Conservation (phyloP, 1,140 invertebrate genomes). For the Acromyrmex echinatior region DNA sequence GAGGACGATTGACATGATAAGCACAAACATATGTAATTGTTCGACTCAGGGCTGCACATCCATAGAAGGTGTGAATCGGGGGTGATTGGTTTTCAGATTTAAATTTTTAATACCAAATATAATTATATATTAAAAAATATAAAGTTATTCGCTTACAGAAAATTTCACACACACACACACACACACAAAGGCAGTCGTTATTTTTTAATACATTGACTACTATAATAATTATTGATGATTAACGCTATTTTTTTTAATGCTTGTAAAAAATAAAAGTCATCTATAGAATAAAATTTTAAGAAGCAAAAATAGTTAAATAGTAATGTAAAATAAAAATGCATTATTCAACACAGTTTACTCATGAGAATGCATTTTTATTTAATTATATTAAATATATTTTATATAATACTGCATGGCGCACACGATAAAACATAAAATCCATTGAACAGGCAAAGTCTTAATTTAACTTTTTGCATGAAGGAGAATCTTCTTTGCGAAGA, state of each 20-base stretch:
- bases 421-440: background rate
- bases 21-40: conserved; percentile 12
- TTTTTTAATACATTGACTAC: background rate
- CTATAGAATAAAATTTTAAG: background rate
- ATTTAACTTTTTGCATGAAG: background rate
- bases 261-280: too few species aligned
- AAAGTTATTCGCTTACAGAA: background rate
- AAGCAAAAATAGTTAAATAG: background rate
- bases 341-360: background rate
- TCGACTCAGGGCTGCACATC: conserved; percentile 3
- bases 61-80: background rate
- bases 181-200: background rate
- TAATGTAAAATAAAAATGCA: background rate
- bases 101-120: background rate
- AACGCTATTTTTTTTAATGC: too few species aligned
- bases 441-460: background rate
- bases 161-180: background rate
- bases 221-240: background rate
- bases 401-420: background rate
- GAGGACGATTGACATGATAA: conserved; percentile 37
- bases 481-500: background rate
- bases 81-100: background rate
- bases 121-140: background rate
- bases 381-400: background rate
- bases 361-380: background rate